These are phyloP conservation scores for Drosophila santomea DNA, from an alignment of 1,140 invertebrate genomes.

Conservation along the genomic window DNA sequence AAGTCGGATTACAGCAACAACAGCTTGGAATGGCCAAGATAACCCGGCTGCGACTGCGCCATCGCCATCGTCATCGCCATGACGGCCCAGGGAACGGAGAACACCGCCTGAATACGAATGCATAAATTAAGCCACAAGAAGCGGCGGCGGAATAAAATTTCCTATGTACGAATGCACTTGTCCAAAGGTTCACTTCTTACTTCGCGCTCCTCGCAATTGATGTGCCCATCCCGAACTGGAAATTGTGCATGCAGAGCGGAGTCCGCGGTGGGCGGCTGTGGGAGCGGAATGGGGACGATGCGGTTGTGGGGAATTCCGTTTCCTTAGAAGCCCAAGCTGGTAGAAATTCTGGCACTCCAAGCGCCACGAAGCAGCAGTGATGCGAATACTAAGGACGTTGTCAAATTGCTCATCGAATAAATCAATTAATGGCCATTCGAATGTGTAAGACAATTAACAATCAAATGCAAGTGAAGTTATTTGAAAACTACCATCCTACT, in stretches of 20 bases:
- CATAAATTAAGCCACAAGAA: slow-evolving; percentile 69
- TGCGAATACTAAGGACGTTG: neutral
- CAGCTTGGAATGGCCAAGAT: slow-evolving; percentile 3
- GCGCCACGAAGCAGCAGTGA: slow-evolving; percentile 16
- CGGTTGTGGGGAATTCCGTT: slow-evolving; percentile 47
- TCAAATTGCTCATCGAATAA: neutral
- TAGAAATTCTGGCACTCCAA: slow-evolving; percentile 5
- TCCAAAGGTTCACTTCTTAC: slow-evolving; percentile 60
- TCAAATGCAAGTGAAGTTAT: no score
- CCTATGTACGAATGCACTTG: slow-evolving; percentile 79
- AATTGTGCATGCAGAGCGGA: slow-evolving; percentile 69
- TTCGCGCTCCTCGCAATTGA: slow-evolving; percentile 18
- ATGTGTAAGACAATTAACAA: no score
- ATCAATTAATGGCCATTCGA: neutral
- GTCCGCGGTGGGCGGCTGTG: slow-evolving; percentile 28
- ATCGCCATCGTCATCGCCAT: slow-evolving; percentile 21
- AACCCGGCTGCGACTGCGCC: slow-evolving; percentile 36
- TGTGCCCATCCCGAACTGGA: slow-evolving; percentile 36
- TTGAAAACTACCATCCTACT: no score
- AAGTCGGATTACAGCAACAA: slow-evolving; percentile 19
- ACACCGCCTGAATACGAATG: slow-evolving; percentile 74
- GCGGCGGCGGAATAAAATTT: slow-evolving; percentile 60
- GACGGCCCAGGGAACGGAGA: slow-evolving; percentile 46
- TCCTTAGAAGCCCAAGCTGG: slow-evolving; percentile 10
- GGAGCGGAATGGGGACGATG: slow-evolving; percentile 39